Conservation (phyloP, 2,888 invertebrate species). For the Halictus ligatus region DNA sequence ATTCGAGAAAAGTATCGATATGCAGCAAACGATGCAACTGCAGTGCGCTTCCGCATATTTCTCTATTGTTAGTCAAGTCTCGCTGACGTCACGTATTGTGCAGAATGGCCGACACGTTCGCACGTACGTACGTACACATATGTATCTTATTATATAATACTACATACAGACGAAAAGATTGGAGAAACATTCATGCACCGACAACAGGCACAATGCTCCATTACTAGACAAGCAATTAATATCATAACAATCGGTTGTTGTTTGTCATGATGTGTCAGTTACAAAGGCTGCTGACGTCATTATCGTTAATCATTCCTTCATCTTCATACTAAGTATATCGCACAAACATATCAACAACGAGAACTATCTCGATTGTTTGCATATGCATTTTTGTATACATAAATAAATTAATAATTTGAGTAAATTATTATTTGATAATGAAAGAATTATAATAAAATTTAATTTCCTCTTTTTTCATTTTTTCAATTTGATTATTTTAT, state of each 20-base stretch:
- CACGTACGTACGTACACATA: slow-evolving; percentile 9
- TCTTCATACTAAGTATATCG: background rate
- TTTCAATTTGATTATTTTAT: no score
- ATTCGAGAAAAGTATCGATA: slow-evolving; percentile 51
- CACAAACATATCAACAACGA: background rate
- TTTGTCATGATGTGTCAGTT: background rate
- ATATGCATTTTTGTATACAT: background rate
- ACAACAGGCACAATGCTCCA: slow-evolving; percentile 4
- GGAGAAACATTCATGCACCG: slow-evolving; percentile 7
- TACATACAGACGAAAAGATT: background rate
- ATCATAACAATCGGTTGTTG: slow-evolving; percentile 3
- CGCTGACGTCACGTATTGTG: slow-evolving; percentile 37
- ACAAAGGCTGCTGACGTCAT: background rate
- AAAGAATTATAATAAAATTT: no score
- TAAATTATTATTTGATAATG: no score
- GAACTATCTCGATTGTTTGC: background rate
- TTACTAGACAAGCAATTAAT: slow-evolving; percentile 2
- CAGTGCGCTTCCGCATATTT: slow-evolving; percentile 56
- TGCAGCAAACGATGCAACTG: slow-evolving; percentile 44
- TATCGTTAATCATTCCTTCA: background rate
- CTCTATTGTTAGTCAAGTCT: slow-evolving; percentile 42
- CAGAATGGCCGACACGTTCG: slow-evolving; percentile 39
- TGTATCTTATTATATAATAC: slow-evolving; percentile 30
- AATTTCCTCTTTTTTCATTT: no score
- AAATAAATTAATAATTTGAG: background rate